Evolutionary conservation across 2,113 vertebrate species (phyloP).

Genomic region (Crotalus helleri): DNA sequence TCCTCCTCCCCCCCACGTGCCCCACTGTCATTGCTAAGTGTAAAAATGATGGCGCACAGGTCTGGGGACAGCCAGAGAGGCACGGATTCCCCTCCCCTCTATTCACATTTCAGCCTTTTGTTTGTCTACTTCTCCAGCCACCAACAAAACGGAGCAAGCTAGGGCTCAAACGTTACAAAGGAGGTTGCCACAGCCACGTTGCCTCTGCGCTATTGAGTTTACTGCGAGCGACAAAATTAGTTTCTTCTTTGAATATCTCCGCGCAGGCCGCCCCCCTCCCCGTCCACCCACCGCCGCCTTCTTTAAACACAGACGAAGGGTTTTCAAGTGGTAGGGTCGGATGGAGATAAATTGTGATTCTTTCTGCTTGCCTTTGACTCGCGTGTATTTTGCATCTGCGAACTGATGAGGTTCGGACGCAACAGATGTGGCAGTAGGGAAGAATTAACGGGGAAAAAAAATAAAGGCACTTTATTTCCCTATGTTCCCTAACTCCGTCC

Average conservation of each 20-base stretch:
- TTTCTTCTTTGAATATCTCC: neutral
- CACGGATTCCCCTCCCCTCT: slow-evolving; percentile 19
- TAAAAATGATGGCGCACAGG: slow-evolving; percentile 32
- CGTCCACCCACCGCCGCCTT: neutral
- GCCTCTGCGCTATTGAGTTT: neutral
- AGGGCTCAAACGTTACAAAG: neutral
- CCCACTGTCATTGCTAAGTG: slow-evolving; percentile 5
- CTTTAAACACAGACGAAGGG: neutral
- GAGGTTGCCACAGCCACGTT: neutral
- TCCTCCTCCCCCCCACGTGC: neutral
- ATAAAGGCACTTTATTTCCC: neutral
- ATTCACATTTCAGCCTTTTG: slow-evolving; percentile 2
- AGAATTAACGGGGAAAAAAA: slow-evolving; percentile 2
- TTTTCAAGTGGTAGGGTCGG: neutral
- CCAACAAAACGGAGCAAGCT: slow-evolving; percentile 7
- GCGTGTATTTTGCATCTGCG: slow-evolving; percentile 47
- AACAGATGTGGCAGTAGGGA: slow-evolving; percentile 35
- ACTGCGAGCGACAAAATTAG: neutral
- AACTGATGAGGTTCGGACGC: slow-evolving; percentile 37
- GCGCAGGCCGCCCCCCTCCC: neutral
- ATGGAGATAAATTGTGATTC: neutral
- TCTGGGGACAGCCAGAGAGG: neutral
- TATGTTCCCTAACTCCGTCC: neutral
- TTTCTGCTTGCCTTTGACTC: slow-evolving; percentile 37
- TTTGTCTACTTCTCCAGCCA: neutral